These are phyloP conservation scores for Crossocerus cetratus DNA, from an alignment of 2,888 invertebrate species.

Conservation along the genomic window DNA sequence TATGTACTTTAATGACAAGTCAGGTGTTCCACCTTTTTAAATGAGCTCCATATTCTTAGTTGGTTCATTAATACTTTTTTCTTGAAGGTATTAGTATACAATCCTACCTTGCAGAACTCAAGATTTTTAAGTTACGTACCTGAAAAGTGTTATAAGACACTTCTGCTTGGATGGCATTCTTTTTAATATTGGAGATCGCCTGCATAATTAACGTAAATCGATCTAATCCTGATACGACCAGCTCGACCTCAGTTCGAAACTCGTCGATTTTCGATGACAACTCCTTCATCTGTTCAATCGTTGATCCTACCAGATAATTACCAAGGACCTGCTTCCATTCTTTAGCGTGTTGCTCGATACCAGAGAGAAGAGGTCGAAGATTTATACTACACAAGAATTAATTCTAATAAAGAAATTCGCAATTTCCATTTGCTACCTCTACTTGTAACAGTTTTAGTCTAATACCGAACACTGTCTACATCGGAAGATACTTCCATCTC, in stretches of 20 bases:
- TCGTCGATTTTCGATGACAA: constrained; percentile 84
- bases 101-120: background rate
- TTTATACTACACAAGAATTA: constrained; percentile 79
- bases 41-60: background rate
- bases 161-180: constrained; percentile 87
- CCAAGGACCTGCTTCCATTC: constrained; percentile 90
- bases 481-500: constrained; percentile 81
- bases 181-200: constrained; percentile 86
- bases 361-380: constrained; percentile 83
- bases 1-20: background rate
- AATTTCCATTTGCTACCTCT: background rate
- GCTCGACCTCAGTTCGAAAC: constrained; percentile 83
- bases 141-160: constrained; percentile 82
- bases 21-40: background rate
- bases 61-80: background rate
- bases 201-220: constrained; percentile 92
- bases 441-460: too few species aligned
- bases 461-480: constrained; percentile 82
- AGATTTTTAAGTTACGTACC: background rate
- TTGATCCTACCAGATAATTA: constrained; percentile 82
- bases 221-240: constrained; percentile 87
- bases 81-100: background rate
- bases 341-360: constrained; percentile 85
- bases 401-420: background rate
- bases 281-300: constrained; percentile 83